A percentile compares a stretch with the other conserved stretches of the same genome.
Evolutionary conservation across 1,140 invertebrate species (phyloP).

Genomic region (Schlechtendalia chinensis): DNA sequence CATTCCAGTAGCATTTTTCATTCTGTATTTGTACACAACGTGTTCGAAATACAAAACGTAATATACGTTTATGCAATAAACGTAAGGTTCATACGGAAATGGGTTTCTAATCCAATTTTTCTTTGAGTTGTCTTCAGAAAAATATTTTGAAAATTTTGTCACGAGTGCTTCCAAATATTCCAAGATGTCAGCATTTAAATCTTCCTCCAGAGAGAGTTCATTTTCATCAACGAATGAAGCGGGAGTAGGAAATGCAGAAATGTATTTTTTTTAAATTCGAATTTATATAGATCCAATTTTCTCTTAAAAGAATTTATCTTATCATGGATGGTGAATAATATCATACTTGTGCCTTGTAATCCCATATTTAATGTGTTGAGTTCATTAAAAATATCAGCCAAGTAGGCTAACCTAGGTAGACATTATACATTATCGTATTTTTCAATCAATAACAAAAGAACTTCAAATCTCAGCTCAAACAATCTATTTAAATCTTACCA

Average conservation of each 20-base stretch:
- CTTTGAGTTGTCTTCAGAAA: too few relatives aligned
- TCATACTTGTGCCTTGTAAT: slow-evolving; percentile 51
- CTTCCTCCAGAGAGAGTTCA: too few relatives aligned
- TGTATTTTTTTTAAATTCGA: neutral
- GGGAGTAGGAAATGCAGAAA: neutral
- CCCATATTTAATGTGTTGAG: slow-evolving; percentile 53
- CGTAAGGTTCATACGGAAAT: too few relatives aligned
- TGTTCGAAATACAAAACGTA: too few relatives aligned
- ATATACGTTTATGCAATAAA: too few relatives aligned
- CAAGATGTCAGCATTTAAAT: too few relatives aligned
- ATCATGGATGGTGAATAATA: slow-evolving; percentile 7
- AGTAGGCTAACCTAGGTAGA: slow-evolving; percentile 53
- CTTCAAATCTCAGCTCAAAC: slow-evolving; percentile 34
- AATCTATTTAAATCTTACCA: slow-evolving; percentile 51
- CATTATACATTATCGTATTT: too few relatives aligned
- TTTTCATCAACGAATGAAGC: too few relatives aligned
- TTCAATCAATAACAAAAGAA: slow-evolving; percentile 42
- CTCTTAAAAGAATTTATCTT: neutral
- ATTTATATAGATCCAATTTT: slow-evolving; percentile 8
- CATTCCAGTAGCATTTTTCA: too few relatives aligned
- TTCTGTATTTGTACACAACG: too few relatives aligned
- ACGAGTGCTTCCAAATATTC: too few relatives aligned
- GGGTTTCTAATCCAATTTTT: slow-evolving; percentile 7
- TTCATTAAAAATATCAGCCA: slow-evolving; percentile 54
- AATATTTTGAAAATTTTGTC: too few relatives aligned